Evolutionary conservation across 2,113 vertebrate species (phyloP).

Genomic region (Sebastes fasciatus): DNA sequence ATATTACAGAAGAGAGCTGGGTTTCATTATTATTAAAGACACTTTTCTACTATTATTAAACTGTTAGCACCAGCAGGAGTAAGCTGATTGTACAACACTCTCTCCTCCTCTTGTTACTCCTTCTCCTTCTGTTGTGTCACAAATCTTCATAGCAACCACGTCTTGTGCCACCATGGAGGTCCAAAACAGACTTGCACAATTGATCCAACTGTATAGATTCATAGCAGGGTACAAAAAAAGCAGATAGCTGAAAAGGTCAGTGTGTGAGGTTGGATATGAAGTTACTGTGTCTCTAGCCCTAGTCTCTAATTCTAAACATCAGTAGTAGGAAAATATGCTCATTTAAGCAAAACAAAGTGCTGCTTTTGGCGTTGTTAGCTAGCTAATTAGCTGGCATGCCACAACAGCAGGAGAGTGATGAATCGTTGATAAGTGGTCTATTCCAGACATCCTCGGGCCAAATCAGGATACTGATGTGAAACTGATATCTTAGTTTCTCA

Average conservation of each 20-base stretch:
- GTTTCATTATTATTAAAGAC: background rate
- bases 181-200: conserved; percentile 58
- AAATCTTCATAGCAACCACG: conserved; percentile 51
- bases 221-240: conserved; percentile 44
- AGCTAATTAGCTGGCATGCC: background rate
- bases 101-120: conserved; percentile 36
- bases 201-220: conserved; percentile 52
- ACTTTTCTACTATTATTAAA: background rate
- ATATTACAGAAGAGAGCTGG: background rate
- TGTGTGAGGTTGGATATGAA: conserved; percentile 33
- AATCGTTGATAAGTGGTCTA: conserved; percentile 7
- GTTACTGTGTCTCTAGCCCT: conserved; percentile 5
- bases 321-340: background rate
- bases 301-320: conserved; percentile 16
- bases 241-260: conserved; percentile 41
- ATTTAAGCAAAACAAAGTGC: conserved; percentile 12
- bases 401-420: conserved; percentile 15
- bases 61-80: conserved; percentile 3
- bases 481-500: conserved; percentile 13
- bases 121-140: conserved; percentile 40
- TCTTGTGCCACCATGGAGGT: conserved; percentile 53
- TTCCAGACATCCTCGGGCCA: conserved; percentile 18
- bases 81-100: conserved; percentile 16
- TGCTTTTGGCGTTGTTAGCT: background rate
- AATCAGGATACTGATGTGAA: conserved; percentile 5